A percentile compares a stretch with the other conserved stretches of the same genome.
Conservation (phyloP, 23 tunicate species). For the Diplosoma virens region DNA sequence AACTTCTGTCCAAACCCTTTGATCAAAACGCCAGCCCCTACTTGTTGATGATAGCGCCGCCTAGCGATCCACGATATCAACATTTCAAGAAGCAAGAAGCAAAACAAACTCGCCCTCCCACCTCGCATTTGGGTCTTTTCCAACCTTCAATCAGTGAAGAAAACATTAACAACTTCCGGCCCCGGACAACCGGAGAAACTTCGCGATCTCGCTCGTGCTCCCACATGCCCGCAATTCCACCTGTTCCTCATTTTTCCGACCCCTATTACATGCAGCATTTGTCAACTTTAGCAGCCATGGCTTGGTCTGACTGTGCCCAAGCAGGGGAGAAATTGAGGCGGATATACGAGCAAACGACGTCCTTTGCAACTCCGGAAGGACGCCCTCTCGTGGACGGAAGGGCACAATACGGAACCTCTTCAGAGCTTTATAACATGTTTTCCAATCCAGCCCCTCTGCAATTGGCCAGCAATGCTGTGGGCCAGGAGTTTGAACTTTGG, state of each 20-base stretch:
- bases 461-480: too few relatives aligned
- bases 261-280: constrained; percentile 51
- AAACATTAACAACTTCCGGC: neutral
- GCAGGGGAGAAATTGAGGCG: constrained; percentile 55
- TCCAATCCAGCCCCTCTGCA: too few relatives aligned
- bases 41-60: constrained; percentile 71
- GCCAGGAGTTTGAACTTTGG: too few relatives aligned
- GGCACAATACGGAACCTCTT: neutral
- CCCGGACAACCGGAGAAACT: neutral
- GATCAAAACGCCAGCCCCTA: constrained; percentile 55
- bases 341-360: constrained; percentile 56
- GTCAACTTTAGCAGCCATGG: constrained; percentile 65
- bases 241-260: constrained; percentile 6
- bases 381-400: neutral
- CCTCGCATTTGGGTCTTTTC: neutral
- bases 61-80: constrained; percentile 51
- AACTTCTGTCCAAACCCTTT: constrained; percentile 44
- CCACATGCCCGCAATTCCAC: neutral
- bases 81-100: neutral
- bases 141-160: neutral
- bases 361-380: constrained; percentile 16
- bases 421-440: too few relatives aligned
- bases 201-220: neutral
- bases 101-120: neutral
- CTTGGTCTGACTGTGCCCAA: constrained; percentile 73